Evolutionary conservation across 2,797 vertebrate genomes (phyloP).

Genomic region (Bradypus variegatus): DNA sequence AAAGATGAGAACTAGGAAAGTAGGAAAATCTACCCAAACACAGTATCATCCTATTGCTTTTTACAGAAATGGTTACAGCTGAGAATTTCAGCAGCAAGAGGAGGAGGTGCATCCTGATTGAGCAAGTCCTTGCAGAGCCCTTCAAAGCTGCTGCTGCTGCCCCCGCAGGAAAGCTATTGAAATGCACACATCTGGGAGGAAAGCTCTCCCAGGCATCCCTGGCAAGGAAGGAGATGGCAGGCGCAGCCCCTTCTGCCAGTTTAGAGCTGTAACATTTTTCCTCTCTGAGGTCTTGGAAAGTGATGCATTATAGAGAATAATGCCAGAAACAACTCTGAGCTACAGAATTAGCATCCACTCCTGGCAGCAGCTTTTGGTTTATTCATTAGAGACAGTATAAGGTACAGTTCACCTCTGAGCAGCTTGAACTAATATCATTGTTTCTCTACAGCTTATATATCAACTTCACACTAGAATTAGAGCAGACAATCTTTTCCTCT

Average conservation of each 20-base stretch:
- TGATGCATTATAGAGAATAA: conserved; percentile 49
- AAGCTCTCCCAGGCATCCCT: neutral
- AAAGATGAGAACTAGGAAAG: neutral
- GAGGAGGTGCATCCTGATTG: neutral
- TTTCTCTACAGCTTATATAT: conserved; percentile 48
- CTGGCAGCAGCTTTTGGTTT: conserved; percentile 38
- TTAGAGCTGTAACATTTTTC: conserved; percentile 16
- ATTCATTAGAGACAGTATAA: conserved; percentile 44
- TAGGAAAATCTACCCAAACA: neutral
- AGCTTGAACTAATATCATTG: conserved; percentile 58
- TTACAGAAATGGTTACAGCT: neutral
- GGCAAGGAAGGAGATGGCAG: neutral
- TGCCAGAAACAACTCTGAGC: conserved; percentile 37
- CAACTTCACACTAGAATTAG: conserved; percentile 50
- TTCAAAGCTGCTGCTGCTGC: conserved; percentile 31
- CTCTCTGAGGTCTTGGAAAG: conserved; percentile 23
- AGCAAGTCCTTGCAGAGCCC: conserved; percentile 18
- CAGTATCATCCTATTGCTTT: neutral
- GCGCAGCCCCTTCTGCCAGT: neutral
- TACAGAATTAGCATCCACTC: conserved; percentile 55
- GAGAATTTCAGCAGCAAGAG: neutral
- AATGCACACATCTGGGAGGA: neutral
- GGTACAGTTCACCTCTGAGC: conserved; percentile 54
- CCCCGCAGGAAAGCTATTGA: neutral
- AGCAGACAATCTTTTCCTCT: conserved; percentile 43